phyloP scores from a whole-genome alignment of 2,113 vertebrate genomes.

The Pongo pygmaeus region DNA sequence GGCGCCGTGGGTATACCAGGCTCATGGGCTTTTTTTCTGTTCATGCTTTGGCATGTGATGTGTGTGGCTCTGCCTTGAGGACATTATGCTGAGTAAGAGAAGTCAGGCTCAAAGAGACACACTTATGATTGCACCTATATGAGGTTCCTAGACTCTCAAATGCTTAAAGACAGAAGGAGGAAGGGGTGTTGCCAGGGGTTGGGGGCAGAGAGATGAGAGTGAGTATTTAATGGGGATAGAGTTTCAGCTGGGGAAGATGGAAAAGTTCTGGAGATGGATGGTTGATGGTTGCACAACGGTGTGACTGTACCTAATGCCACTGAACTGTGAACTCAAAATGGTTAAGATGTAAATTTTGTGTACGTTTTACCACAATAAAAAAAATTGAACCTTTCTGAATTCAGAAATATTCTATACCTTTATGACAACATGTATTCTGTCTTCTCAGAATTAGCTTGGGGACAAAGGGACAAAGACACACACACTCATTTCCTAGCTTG shows the following conservation, averaged over 20 bases:
- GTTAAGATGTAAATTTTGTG: background rate
- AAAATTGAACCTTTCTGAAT: background rate
- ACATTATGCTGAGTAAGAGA: background rate
- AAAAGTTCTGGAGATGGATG: background rate
- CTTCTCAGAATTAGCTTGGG: background rate
- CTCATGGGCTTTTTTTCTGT: background rate
- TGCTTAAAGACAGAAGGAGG: background rate
- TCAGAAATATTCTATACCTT: background rate
- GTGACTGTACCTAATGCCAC: background rate
- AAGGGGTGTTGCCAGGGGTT: background rate
- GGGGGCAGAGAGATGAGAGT: background rate
- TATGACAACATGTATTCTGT: background rate
- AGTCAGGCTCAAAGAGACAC: background rate
- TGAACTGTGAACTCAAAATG: background rate
- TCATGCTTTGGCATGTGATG: background rate
- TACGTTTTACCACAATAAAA: background rate
- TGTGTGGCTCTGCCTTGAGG: background rate
- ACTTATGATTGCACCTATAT: background rate
- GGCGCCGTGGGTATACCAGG: background rate
- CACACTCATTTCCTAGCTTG: background rate
- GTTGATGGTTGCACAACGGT: background rate
- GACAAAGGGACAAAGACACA: background rate
- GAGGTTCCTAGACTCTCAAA: background rate
- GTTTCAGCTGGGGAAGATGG: background rate
- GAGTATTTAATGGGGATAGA: background rate